Percentiles rank a stretch among this genome's conserved stretches.
Conservation (phyloP, 2,797 vertebrate species). For the Ptychobarbus kaznakovi region DNA sequence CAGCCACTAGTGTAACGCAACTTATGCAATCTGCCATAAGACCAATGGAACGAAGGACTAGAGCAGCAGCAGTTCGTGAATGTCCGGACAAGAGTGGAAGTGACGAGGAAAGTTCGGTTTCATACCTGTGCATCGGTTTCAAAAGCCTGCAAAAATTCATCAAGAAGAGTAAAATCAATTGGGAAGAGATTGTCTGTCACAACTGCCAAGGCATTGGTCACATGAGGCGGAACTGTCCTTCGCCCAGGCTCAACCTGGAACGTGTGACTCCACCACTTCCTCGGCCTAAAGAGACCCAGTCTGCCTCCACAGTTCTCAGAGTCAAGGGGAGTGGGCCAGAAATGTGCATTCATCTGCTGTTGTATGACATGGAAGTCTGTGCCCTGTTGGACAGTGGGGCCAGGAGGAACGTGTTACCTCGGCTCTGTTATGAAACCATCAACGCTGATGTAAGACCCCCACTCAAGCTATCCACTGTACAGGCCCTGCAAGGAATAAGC, state of each 20-base stretch:
- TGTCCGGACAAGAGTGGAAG: neutral
- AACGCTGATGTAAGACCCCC: slow-evolving; percentile 12
- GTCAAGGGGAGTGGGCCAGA: too few species aligned
- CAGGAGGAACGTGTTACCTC: slow-evolving; percentile 16
- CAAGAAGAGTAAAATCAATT: neutral
- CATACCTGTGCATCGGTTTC: too few species aligned
- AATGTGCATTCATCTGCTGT: too few species aligned
- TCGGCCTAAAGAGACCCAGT: too few species aligned
- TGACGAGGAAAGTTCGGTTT: neutral
- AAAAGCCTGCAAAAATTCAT: neutral
- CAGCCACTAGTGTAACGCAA: slow-evolving; percentile 48
- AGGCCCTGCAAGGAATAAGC: slow-evolving; percentile 35
- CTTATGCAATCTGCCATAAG: slow-evolving; percentile 21
- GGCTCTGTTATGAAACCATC: slow-evolving; percentile 38
- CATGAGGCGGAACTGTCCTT: too few species aligned
- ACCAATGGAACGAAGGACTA: neutral
- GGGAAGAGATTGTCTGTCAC: slow-evolving; percentile 47
- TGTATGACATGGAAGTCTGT: slow-evolving; percentile 2
- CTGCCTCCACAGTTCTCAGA: too few species aligned
- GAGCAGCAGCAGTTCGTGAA: slow-evolving; percentile 21
- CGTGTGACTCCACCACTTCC: too few species aligned
- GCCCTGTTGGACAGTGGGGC: slow-evolving; percentile 54
- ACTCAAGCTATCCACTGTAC: slow-evolving; percentile 3
- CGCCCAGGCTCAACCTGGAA: neutral
- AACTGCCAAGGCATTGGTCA: neutral